Evolutionary conservation across 1,140 invertebrate species (phyloP).

Genomic region (Cataglyphis hispanica): DNA sequence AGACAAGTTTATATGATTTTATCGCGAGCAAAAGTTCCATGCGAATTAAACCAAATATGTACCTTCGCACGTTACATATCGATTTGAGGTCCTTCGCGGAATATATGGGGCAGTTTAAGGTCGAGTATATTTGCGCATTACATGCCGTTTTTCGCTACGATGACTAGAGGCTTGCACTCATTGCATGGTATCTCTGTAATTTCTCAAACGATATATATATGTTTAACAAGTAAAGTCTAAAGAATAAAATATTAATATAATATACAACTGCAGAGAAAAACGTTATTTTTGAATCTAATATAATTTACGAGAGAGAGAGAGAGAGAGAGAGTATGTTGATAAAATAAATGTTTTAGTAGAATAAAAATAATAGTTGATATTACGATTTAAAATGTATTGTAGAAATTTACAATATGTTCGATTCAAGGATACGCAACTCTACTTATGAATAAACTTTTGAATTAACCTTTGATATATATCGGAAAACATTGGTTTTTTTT

Average conservation of each 20-base stretch:
- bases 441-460: conserved; percentile 17
- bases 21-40: background rate
- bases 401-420: background rate
- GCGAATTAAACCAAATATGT: background rate
- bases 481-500: conserved; percentile 40
- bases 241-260: background rate
- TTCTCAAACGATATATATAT: background rate
- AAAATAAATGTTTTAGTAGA: conserved; percentile 10
- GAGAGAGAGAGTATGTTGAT: background rate
- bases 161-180: background rate
- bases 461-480: conserved; percentile 23
- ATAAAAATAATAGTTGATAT: too few species aligned
- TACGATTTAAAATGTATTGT: too few species aligned
- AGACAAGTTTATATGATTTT: conserved; percentile 13
- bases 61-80: conserved; percentile 12
- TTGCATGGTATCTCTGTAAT: background rate
- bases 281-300: background rate
- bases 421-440: background rate
- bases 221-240: background rate
- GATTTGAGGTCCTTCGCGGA: background rate
- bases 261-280: background rate
- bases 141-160: background rate
- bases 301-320: background rate
- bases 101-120: conserved; percentile 19
- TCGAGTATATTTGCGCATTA: conserved; percentile 25